Conservation (phyloP, 2,113 vertebrate genomes). For the Cavia aperea region DNA sequence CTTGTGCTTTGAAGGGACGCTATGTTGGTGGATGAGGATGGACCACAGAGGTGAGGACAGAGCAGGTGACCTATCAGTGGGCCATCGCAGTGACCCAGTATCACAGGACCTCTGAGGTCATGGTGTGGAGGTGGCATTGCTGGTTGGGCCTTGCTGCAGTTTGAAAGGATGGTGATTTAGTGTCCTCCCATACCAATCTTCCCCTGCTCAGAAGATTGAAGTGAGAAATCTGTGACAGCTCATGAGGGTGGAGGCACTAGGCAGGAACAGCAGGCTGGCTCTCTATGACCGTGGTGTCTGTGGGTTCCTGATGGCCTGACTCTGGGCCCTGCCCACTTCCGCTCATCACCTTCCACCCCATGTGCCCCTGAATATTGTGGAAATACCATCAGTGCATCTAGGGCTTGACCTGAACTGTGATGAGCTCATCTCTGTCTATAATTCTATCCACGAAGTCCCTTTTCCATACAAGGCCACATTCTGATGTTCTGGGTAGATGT, state of each 20-base stretch:
- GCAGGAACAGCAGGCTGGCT: not conserved
- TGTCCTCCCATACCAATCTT: not conserved
- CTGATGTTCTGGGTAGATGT: not conserved
- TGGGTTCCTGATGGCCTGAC: rapidly evolving
- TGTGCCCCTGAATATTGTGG: not conserved
- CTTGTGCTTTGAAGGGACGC: too few relatives aligned
- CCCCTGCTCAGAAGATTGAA: not conserved
- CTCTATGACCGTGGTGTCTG: not conserved
- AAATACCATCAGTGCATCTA: not conserved
- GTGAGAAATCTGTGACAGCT: not conserved
- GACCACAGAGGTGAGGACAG: not conserved
- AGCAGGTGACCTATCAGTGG: not conserved
- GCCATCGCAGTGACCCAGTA: not conserved
- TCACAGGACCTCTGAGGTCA: not conserved
- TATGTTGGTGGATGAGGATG: not conserved
- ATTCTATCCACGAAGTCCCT: not conserved
- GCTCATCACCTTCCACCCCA: not conserved
- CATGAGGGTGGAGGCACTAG: not conserved
- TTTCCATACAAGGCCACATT: not conserved
- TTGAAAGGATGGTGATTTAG: not conserved
- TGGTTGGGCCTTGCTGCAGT: not conserved
- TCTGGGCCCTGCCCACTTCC: not conserved
- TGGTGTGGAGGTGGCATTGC: too few relatives aligned
- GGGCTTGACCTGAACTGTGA: not conserved
- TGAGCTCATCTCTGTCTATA: not conserved